A percentile compares a stretch with the other conserved stretches of the same genome.
These are phyloP conservation scores for Pseudochirops cupreus DNA, from an alignment of 2,797 vertebrate species.

Conservation along the genomic window DNA sequence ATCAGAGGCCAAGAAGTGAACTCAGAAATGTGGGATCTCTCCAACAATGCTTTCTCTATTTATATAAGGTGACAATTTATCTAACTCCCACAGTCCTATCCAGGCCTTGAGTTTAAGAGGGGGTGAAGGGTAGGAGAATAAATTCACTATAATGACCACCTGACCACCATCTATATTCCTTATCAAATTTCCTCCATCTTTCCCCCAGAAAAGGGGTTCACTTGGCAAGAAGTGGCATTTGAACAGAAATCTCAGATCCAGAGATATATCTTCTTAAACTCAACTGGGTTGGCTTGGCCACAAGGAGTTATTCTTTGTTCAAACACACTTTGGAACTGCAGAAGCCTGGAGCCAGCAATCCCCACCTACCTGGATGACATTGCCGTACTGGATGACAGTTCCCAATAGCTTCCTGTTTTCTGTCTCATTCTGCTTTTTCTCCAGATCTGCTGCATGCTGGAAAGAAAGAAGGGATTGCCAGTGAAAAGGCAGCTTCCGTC, in stretches of 20 bases:
- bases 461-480: neutral
- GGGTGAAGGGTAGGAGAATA: neutral
- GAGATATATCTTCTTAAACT: neutral
- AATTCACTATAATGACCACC: neutral
- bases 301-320: neutral
- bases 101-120: neutral
- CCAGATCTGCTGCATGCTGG: constrained; percentile 97
- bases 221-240: neutral
- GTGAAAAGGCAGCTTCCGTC: neutral
- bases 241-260: neutral
- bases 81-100: neutral
- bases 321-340: neutral
- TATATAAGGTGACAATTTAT: neutral
- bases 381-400: constrained; percentile 96
- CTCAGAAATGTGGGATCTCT: neutral
- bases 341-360: neutral
- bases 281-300: neutral
- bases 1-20: neutral
- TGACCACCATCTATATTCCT: neutral
- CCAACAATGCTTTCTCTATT: neutral
- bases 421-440: constrained; percentile 99
- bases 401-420: constrained; percentile 98
- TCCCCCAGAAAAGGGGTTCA: neutral
- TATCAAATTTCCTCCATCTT: neutral
- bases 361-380: constrained; percentile 94